A percentile compares a stretch with the other conserved stretches of the same genome.
Evolutionary conservation across 1,140 invertebrate species (phyloP).

Genomic region (Subanguina moxae): DNA sequence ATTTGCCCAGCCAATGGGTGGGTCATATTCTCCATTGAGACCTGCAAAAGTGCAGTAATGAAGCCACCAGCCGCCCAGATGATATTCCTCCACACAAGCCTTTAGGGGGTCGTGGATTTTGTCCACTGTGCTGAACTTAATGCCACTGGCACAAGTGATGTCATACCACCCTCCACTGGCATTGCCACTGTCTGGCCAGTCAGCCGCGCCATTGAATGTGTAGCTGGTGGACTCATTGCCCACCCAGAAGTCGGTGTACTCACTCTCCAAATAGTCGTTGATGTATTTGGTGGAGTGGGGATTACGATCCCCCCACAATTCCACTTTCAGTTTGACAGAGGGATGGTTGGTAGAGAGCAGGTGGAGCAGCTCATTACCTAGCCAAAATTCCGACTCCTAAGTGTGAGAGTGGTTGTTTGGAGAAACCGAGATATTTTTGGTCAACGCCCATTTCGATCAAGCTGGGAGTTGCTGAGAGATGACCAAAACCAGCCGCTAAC

Average conservation of each 20-base stretch:
- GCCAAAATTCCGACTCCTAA: constrained; percentile 17
- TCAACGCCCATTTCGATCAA: too few relatives aligned
- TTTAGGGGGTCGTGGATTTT: constrained; percentile 24
- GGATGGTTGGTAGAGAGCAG: constrained; percentile 11
- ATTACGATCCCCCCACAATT: constrained; percentile 28
- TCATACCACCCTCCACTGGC: constrained; percentile 32
- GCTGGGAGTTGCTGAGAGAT: too few relatives aligned
- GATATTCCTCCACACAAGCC: constrained; percentile 21
- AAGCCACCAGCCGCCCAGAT: constrained; percentile 33
- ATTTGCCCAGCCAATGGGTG: constrained; percentile 9
- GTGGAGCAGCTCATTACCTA: constrained; percentile 28
- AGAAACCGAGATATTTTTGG: too few relatives aligned
- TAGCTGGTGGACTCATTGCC: constrained; percentile 13
- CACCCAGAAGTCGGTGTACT: constrained; percentile 8
- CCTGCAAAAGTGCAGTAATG: constrained; percentile 26
- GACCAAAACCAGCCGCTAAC: too few relatives aligned
- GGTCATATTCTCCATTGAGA: constrained; percentile 31
- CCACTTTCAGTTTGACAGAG: constrained; percentile 14
- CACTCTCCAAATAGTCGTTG: constrained; percentile 18
- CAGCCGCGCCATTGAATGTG: background rate
- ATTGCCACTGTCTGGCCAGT: constrained; percentile 13
- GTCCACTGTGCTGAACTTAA: constrained; percentile 27
- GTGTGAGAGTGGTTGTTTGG: too few relatives aligned
- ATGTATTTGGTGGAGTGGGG: constrained; percentile 10
- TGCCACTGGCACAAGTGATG: constrained; percentile 25